Evolutionary conservation across 2,888 invertebrate species (phyloP).

Genomic region (Plagodis dolabraria): DNA sequence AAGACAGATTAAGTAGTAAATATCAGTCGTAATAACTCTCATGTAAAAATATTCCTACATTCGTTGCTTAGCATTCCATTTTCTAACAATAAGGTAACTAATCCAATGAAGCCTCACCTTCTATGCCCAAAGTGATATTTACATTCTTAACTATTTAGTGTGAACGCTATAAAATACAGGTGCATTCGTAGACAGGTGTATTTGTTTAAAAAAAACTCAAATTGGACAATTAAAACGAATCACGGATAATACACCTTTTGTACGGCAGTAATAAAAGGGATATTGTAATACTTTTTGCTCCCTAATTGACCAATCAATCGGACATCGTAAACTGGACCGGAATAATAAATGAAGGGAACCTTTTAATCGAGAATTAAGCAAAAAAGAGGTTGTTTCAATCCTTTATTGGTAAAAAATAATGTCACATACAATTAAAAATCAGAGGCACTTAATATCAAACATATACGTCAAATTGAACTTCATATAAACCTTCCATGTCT

Average conservation of each 20-base stretch:
- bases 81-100: too few relatives aligned
- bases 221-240: slow-evolving; percentile 62
- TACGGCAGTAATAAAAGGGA: slow-evolving; percentile 16
- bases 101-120: too few relatives aligned
- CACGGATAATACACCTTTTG: slow-evolving; percentile 42
- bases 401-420: slow-evolving; percentile 7
- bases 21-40: too few relatives aligned
- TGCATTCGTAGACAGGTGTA: slow-evolving; percentile 63
- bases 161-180: slow-evolving; percentile 44
- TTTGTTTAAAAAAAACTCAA: slow-evolving; percentile 57
- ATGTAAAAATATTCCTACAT: too few relatives aligned
- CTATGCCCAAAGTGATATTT: too few relatives aligned
- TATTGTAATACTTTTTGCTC: slow-evolving; percentile 47
- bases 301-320: slow-evolving; percentile 47
- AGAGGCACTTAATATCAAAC: not conserved
- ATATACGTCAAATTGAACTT: not conserved
- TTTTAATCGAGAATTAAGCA: slow-evolving; percentile 9
- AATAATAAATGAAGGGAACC: slow-evolving; percentile 34
- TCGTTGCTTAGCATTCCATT: too few relatives aligned
- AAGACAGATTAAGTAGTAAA: too few relatives aligned
- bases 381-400: slow-evolving; percentile 2
- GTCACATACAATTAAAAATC: not conserved
- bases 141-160: not conserved
- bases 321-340: slow-evolving; percentile 37
- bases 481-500: too few relatives aligned